Base-by-base conservation (phyloP, 2,888 invertebrate genomes). In the Nomada hirtipes region DNA sequence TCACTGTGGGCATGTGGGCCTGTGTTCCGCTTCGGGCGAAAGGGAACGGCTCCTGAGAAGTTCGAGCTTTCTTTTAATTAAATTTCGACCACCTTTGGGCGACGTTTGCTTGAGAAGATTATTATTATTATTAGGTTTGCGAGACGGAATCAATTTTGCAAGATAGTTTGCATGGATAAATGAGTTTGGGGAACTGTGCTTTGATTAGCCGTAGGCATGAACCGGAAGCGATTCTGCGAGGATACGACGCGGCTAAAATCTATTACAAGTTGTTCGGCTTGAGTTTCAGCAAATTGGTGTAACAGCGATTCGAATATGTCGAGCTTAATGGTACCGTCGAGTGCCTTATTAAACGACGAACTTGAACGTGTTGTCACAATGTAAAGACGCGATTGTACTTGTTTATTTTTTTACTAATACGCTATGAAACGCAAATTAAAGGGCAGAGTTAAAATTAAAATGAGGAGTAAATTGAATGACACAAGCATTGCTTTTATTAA, bases 261-360 rank as follows among this genome's bases (percentile, higher is more conserved):
- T 61, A 76, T 82, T 76, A 76, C n/a, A 65, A 81, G 68, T 81
- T 74, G 13, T 36, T 42, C 20, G n/a, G n/a, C 55, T 11, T 11
- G 20, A 65, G 63, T 65, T 80, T 10, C 20, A 20, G 23, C 26
- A 26, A 7, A 23, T n/a, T 63, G 60, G 23, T 59, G 44, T 26
- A 9, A 23, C 15, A 53, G 20, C 13, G 26, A 71, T 53, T 65
- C 57, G 29, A n/a, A 63, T 59, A 72, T 52, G 73, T 57, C 44
- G 10, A 11, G 29, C 29, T 55, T 73, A 42, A 36, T 73, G 20
- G 26, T 18, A 55, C 36, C 36, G 23, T 26, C 26, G 26, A 47
- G 52, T 15, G 18, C 7, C 53, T 57, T 42, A 68, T 78, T 63
- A 50, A 55, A 20, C 13, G 26, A 78, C 10, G 4, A 53, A 36